A percentile compares a stretch with the other conserved stretches of the same genome.
Evolutionary conservation across 2,888 invertebrate genomes (phyloP).

Genomic region (Dolomedes plantarius): DNA sequence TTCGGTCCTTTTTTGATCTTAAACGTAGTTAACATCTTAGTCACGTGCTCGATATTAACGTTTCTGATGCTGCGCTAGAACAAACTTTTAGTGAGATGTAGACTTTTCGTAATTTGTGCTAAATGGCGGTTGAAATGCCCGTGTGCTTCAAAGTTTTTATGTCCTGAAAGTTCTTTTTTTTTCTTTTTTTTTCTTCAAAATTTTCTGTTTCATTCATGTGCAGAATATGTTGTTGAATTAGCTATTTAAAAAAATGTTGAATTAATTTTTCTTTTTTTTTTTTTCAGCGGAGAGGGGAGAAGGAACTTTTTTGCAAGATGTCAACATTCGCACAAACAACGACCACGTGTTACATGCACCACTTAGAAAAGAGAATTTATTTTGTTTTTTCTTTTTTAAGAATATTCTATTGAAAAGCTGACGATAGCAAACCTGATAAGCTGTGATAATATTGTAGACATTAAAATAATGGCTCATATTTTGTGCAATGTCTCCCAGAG

Average conservation of each 20-base stretch:
- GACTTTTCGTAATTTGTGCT: not conserved
- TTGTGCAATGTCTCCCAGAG: too few species aligned
- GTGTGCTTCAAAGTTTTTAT: not conserved
- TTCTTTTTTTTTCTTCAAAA: not conserved
- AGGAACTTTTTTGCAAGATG: not conserved
- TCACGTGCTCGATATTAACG: not conserved
- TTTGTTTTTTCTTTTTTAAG: too few species aligned
- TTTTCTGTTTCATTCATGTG: too few species aligned
- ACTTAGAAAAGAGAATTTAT: constrained; percentile 24
- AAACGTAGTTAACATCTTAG: not conserved
- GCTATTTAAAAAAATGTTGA: too few species aligned
- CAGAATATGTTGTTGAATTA: too few species aligned
- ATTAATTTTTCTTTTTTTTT: too few species aligned
- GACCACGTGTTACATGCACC: constrained; percentile 34
- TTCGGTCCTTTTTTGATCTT: not conserved
- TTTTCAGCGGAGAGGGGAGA: not conserved
- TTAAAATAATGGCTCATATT: not conserved
- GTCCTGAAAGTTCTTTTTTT: not conserved
- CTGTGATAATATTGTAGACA: not conserved
- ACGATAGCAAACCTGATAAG: not conserved
- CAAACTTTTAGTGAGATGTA: not conserved
- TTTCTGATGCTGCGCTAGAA: not conserved
- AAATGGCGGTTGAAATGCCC: not conserved
- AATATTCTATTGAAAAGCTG: not conserved
- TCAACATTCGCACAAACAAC: constrained; percentile 51